phyloP scores from a whole-genome alignment of 2,888 invertebrate species.

The Cantharis nigra region DNA sequence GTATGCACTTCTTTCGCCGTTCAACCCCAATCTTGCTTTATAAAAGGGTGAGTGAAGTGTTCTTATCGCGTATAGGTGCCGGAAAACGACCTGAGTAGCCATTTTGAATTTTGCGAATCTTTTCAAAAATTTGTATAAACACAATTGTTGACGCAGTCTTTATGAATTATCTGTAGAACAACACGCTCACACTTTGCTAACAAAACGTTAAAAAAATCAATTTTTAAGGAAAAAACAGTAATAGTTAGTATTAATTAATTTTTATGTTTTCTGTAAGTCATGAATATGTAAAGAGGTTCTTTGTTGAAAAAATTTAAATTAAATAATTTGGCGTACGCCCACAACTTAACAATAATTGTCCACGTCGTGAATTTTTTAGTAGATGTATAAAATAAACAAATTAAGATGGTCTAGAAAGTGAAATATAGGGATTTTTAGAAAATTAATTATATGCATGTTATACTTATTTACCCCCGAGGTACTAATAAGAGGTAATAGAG shows the following conservation, averaged over 20 bases:
- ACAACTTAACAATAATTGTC: not conserved
- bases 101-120: conserved; percentile 36
- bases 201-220: not conserved
- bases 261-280: not conserved
- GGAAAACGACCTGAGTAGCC: conserved; percentile 38
- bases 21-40: conserved; percentile 15
- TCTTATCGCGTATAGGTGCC: conserved; percentile 34
- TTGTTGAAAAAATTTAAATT: not conserved
- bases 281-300: not conserved
- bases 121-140: conserved; percentile 22
- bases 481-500: not conserved
- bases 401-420: not conserved
- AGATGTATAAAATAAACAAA: not conserved
- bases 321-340: not conserved
- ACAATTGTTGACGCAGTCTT: conserved; percentile 11
- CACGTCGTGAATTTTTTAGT: not conserved
- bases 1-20: conserved; percentile 8
- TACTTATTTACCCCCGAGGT: not conserved
- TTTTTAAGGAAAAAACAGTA: not conserved
- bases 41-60: conserved; percentile 31
- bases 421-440: not conserved
- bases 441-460: not conserved
- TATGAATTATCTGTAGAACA: conserved; percentile 4
- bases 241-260: not conserved
- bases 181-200: not conserved